These are phyloP conservation scores for Actenoides hombroni DNA, from an alignment of 2,113 vertebrate species.

Conservation along the genomic window DNA sequence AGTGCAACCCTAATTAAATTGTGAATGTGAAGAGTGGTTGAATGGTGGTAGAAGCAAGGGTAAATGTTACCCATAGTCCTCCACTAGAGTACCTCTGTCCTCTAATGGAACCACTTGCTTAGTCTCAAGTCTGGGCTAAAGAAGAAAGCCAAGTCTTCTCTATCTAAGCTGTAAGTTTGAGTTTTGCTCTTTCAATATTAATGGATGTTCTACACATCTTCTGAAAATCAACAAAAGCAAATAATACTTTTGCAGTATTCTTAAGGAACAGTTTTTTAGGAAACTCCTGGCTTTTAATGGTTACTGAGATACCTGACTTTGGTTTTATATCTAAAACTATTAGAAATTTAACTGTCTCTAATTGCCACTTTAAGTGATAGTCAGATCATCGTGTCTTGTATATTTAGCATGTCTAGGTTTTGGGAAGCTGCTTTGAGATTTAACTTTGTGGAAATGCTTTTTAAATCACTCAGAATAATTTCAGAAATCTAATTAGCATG, in stretches of 20 bases:
- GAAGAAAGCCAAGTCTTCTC: not conserved
- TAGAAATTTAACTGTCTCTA: slow-evolving; percentile 24
- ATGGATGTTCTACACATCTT: not conserved
- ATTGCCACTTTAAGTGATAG: slow-evolving; percentile 23
- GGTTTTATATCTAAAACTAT: slow-evolving; percentile 32
- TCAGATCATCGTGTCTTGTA: slow-evolving; percentile 15
- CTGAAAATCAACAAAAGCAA: slow-evolving; percentile 8
- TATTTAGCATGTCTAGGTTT: slow-evolving; percentile 54
- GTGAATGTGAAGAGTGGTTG: not conserved
- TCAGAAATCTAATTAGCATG: slow-evolving; percentile 55
- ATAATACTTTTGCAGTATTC: not conserved
- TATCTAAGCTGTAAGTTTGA: not conserved
- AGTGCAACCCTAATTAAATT: not conserved
- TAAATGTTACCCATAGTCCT: not conserved
- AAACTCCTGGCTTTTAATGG: not conserved
- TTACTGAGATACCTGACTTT: slow-evolving; percentile 11
- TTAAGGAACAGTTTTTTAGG: not conserved
- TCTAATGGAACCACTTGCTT: not conserved
- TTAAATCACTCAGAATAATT: slow-evolving; percentile 55
- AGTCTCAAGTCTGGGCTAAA: not conserved
- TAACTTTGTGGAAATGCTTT: slow-evolving; percentile 64
- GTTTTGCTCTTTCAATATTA: not conserved
- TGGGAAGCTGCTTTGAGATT: slow-evolving; percentile 44
- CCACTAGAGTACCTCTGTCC: not conserved
- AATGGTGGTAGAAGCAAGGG: not conserved